These are phyloP conservation scores for Stratiomys singularior DNA, from an alignment of 2,888 invertebrate species.

Conservation along the genomic window DNA sequence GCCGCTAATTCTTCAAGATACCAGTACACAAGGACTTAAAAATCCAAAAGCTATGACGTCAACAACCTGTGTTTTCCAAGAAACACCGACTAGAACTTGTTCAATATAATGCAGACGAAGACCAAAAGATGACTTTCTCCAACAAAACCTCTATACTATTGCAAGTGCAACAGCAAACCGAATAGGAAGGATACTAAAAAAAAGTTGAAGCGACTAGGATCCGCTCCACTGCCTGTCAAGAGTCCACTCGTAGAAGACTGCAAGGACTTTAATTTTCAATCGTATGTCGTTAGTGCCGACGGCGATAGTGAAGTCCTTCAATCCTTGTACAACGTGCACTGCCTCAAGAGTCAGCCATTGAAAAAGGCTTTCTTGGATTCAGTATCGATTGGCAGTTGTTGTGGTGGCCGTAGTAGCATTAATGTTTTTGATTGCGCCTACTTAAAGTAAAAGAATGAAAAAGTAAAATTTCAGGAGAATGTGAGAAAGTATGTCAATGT, in stretches of 20 bases:
- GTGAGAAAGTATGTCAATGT: conserved; percentile 12
- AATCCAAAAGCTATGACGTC: conserved; percentile 21
- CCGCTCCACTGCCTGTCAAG: conserved; percentile 51
- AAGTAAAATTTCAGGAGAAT: background rate
- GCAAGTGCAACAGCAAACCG: background rate
- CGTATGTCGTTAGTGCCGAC: conserved; percentile 52
- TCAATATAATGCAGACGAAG: background rate
- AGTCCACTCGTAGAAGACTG: conserved; percentile 51
- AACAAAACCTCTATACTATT: background rate
- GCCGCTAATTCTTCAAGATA: background rate
- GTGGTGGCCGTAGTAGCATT: conserved; percentile 11
- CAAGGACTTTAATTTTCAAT: conserved; percentile 56
- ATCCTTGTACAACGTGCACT: conserved; percentile 22
- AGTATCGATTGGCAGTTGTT: conserved; percentile 33
- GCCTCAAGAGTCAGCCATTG: conserved; percentile 29
- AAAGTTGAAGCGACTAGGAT: conserved; percentile 46
- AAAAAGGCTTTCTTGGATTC: conserved; percentile 39
- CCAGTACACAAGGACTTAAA: background rate
- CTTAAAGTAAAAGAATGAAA: background rate
- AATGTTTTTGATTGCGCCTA: conserved; percentile 19
- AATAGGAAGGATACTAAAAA: background rate
- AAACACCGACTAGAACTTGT: background rate
- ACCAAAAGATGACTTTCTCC: background rate
- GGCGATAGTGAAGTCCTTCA: conserved; percentile 38
- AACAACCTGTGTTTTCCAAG: background rate